Percentiles rank a stretch among this genome's conserved stretches.
phyloP scores from a whole-genome alignment of 2,797 vertebrate genomes.

The Euthynnus affinis region DNA sequence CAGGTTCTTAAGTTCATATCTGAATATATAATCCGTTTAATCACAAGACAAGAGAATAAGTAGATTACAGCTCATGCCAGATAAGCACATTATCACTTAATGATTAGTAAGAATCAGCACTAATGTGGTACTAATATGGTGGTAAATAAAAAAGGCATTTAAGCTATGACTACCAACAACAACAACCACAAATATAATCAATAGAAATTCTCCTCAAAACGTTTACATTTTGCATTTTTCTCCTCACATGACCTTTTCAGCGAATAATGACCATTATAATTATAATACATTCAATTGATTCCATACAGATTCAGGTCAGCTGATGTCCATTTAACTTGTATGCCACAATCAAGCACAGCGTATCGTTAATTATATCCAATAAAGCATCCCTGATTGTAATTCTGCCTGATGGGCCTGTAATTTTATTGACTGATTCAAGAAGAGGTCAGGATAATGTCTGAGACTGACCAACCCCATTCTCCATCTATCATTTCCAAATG shows the following conservation, averaged over 20 bases:
- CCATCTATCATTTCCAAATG: slow-evolving; percentile 68
- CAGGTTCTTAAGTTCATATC: neutral
- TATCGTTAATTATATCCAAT: neutral
- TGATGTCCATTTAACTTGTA: slow-evolving; percentile 29
- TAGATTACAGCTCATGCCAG: slow-evolving; percentile 34
- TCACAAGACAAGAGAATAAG: slow-evolving; percentile 19
- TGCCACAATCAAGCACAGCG: slow-evolving; percentile 11
- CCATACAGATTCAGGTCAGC: slow-evolving; percentile 22
- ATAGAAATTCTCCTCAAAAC: neutral
- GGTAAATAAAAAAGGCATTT: slow-evolving; percentile 6
- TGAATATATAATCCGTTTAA: slow-evolving; percentile 3
- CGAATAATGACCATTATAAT: slow-evolving; percentile 10
- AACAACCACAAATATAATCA: slow-evolving; percentile 1
- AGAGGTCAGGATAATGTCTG: slow-evolving; percentile 62
- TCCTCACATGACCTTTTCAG: slow-evolving; percentile 13
- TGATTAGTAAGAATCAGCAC: slow-evolving; percentile 33
- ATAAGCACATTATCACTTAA: slow-evolving; percentile 29
- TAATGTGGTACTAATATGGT: slow-evolving; percentile 3
- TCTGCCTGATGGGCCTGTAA: slow-evolving; percentile 60
- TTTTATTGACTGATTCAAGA: slow-evolving; percentile 62
- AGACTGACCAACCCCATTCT: slow-evolving; percentile 43
- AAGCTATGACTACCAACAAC: neutral
- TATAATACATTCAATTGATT: slow-evolving; percentile 20
- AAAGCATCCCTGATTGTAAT: slow-evolving; percentile 51
- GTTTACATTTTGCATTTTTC: neutral